These are phyloP conservation scores for Amazona guildingii DNA, from an alignment of 2,113 vertebrate species.

Conservation along the genomic window DNA sequence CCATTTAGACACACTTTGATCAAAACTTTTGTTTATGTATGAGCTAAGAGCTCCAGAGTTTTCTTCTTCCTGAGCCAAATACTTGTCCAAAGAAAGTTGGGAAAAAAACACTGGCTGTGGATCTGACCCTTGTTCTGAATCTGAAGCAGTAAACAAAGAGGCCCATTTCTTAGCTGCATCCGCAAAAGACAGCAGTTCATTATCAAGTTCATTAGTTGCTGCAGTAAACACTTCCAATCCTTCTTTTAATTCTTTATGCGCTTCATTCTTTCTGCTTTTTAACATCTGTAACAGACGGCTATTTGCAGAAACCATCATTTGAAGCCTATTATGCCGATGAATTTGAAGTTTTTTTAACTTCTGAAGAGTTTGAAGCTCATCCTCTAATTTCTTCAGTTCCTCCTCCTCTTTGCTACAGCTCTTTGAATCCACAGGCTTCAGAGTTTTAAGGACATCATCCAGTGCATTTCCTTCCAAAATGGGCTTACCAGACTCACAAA, in stretches of 20 bases:
- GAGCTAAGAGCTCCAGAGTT: conserved; percentile 80
- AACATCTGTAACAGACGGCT: conserved; percentile 69
- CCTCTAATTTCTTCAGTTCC: conserved; percentile 77
- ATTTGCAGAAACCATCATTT: conserved; percentile 71
- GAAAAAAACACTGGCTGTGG: conserved; percentile 75
- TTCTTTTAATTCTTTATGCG: conserved; percentile 66
- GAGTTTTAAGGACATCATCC: conserved; percentile 82
- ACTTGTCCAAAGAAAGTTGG: conserved; percentile 81
- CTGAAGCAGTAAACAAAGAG: conserved; percentile 66
- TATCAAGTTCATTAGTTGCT: conserved; percentile 74
- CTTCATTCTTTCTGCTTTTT: conserved; percentile 59
- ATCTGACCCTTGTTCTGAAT: not conserved
- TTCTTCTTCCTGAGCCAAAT: conserved; percentile 83
- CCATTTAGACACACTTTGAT: conserved; percentile 72
- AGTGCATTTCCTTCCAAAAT: conserved; percentile 82
- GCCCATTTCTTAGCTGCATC: conserved; percentile 74
- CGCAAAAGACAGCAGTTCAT: conserved; percentile 73
- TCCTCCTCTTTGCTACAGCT: conserved; percentile 34
- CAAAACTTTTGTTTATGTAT: conserved; percentile 79
- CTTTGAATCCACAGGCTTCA: conserved; percentile 46
- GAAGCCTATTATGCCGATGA: conserved; percentile 78
- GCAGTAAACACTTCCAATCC: conserved; percentile 63
- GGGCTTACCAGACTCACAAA: conserved; percentile 77
- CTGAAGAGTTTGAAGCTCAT: conserved; percentile 78
- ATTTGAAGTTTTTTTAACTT: conserved; percentile 81